Evolutionary conservation across 2,113 vertebrate species (phyloP).

Genomic region (Ochotona curzoniae): DNA sequence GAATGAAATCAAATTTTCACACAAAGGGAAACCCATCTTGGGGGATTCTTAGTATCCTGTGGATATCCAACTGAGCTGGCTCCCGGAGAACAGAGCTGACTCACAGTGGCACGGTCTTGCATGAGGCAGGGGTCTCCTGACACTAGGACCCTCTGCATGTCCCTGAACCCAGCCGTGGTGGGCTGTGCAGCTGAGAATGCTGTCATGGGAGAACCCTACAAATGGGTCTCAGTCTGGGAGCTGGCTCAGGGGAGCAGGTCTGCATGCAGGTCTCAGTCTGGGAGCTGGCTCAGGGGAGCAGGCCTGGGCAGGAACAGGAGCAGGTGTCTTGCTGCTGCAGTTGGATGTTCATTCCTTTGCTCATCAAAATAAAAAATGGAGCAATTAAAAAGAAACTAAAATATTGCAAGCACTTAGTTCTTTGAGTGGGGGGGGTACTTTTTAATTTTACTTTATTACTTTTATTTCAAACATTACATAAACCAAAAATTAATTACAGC

Average conservation of each 20-base stretch:
- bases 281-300: neutral
- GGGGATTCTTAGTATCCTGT: neutral
- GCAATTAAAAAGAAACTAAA: slow-evolving; percentile 58
- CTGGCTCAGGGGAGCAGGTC: neutral
- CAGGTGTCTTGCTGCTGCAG: neutral
- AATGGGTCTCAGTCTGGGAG: too few species aligned
- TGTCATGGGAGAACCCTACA: neutral
- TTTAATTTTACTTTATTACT: slow-evolving; percentile 63
- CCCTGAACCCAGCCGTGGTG: neutral
- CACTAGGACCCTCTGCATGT: accelerated
- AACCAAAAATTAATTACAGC: slow-evolving; percentile 65
- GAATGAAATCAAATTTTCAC: neutral
- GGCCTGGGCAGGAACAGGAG: neutral
- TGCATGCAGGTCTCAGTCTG: too few species aligned
- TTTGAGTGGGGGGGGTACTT: neutral
- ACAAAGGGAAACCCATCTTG: neutral
- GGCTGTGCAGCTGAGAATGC: neutral
- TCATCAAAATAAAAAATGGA: slow-evolving; percentile 39
- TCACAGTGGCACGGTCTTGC: accelerated
- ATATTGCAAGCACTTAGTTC: slow-evolving; percentile 41
- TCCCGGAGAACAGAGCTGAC: neutral
- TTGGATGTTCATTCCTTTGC: neutral
- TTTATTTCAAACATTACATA: slow-evolving; percentile 67
- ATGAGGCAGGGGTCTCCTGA: neutral
- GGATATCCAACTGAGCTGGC: accelerated